Evolutionary conservation across 2,113 vertebrate species (phyloP), one percentile per base, ranked within the genome.

Genomic region (Mirza zaza): DNA sequence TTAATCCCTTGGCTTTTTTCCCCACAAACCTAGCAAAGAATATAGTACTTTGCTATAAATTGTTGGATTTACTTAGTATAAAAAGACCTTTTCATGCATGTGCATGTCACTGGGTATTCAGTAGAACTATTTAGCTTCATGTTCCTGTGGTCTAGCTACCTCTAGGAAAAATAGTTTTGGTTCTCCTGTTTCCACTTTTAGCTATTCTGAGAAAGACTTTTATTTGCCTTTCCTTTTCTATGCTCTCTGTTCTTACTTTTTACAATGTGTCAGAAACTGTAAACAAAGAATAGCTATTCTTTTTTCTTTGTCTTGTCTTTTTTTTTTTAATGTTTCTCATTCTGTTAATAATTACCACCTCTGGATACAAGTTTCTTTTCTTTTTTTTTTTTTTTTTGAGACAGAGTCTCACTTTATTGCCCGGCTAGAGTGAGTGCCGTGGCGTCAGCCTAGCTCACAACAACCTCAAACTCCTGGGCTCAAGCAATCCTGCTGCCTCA

Each of bases 361-460:
- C 77, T 9, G 18, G n/a, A 61, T 83, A 15, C 13, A 77, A 52
- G 3, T 88, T 68, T 67, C 29, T 90, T 95, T 6, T 87, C 80
- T 81, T 75, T 48, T 90, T 95, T 6, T 87, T 73, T 81, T 75
- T 48, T 90, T 95, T 6, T 87, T n/a, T n/a, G n/a, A n/a, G n/a
- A n/a, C n/a, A n/a, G n/a, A n/a, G n/a, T n/a, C n/a, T n/a, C n/a
- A n/a, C n/a, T n/a, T n/a, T n/a, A n/a, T n/a, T n/a, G n/a, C n/a
- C n/a, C n/a, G n/a, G n/a, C n/a, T n/a, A n/a, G n/a, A n/a, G n/a
- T n/a, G n/a, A n/a, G n/a, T n/a, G n/a, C n/a, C n/a, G n/a, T n/a
- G n/a, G n/a, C n/a, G n/a, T n/a, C n/a, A n/a, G n/a, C n/a, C n/a
- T n/a, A n/a, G n/a, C n/a, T n/a, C n/a, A n/a, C n/a, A n/a, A n/a